phyloP scores from a whole-genome alignment of 2,888 invertebrate species.

The Autographa gamma region DNA sequence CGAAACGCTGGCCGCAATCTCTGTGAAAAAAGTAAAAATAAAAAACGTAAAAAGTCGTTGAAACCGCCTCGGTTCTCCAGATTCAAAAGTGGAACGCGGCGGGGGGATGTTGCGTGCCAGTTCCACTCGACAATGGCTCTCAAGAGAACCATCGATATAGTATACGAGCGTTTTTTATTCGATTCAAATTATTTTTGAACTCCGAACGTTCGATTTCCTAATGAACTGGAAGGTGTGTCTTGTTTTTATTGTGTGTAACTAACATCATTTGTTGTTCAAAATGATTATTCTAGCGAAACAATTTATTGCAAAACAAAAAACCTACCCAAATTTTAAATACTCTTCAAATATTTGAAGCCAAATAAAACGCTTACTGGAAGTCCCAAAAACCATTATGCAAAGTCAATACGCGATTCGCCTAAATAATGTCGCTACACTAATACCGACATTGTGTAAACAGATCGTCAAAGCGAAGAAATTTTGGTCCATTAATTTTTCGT shows the following conservation, averaged over 20 bases:
- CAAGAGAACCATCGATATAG: slow-evolving; percentile 61
- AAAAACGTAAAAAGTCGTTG: slow-evolving; percentile 56
- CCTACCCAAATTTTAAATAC: not conserved
- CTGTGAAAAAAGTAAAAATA: slow-evolving; percentile 54
- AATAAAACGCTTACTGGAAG: not conserved
- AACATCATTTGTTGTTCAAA: not conserved
- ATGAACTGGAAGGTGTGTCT: slow-evolving; percentile 20
- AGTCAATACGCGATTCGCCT: slow-evolving; percentile 24
- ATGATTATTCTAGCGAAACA: too few species aligned
- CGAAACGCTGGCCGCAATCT: slow-evolving; percentile 51
- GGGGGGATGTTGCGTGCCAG: slow-evolving; percentile 68
- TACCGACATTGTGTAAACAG: slow-evolving; percentile 31
- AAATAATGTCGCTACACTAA: slow-evolving; percentile 37
- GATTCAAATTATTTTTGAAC: slow-evolving; percentile 47
- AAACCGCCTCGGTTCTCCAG: slow-evolving; percentile 60
- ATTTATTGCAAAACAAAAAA: too few species aligned
- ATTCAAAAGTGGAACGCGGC: slow-evolving; percentile 67
- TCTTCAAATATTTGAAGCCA: not conserved
- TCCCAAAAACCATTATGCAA: slow-evolving; percentile 13
- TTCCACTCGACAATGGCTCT: slow-evolving; percentile 65
- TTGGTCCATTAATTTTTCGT: slow-evolving; percentile 55
- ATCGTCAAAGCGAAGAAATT: slow-evolving; percentile 37
- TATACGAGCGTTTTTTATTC: slow-evolving; percentile 41
- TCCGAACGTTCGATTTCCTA: slow-evolving; percentile 36
- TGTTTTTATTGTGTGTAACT: not conserved